phyloP scores from a whole-genome alignment of 2,888 invertebrate species.

The Callyntrura guangdongensis region DNA sequence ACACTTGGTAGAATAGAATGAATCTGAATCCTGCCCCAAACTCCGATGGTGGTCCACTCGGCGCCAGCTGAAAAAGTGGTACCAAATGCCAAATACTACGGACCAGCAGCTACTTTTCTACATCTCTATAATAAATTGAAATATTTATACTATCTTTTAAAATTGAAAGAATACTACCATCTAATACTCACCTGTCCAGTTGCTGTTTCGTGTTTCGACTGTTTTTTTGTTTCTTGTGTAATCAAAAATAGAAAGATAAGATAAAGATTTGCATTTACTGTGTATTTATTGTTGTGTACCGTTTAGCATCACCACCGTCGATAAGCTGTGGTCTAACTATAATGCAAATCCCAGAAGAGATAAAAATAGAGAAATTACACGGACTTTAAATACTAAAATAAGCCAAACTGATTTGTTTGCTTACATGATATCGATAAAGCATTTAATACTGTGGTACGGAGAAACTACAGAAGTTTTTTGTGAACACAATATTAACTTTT shows the following conservation, averaged over 20 bases:
- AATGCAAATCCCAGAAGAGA: not conserved
- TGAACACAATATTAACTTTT: too few relatives aligned
- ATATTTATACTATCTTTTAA: not conserved
- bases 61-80: conserved; percentile 77
- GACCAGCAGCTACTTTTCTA: conserved; percentile 40
- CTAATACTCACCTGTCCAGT: conserved; percentile 41
- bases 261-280: conserved; percentile 39
- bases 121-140: conserved; percentile 47
- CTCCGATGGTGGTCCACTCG: conserved; percentile 64
- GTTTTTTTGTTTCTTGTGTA: not conserved
- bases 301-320: not conserved
- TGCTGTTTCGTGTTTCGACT: not conserved
- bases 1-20: conserved; percentile 36
- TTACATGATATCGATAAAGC: too few relatives aligned
- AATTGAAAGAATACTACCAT: not conserved
- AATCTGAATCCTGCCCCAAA: conserved; percentile 67
- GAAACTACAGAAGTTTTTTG: too few relatives aligned
- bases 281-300: not conserved
- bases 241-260: conserved; percentile 31
- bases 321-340: not conserved
- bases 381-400: too few relatives aligned
- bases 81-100: conserved; percentile 77
- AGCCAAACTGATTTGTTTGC: not conserved
- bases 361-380: not conserved
- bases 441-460: too few relatives aligned